Conservation (phyloP, 1,140 invertebrate genomes). For the Drosophila navojoa region DNA sequence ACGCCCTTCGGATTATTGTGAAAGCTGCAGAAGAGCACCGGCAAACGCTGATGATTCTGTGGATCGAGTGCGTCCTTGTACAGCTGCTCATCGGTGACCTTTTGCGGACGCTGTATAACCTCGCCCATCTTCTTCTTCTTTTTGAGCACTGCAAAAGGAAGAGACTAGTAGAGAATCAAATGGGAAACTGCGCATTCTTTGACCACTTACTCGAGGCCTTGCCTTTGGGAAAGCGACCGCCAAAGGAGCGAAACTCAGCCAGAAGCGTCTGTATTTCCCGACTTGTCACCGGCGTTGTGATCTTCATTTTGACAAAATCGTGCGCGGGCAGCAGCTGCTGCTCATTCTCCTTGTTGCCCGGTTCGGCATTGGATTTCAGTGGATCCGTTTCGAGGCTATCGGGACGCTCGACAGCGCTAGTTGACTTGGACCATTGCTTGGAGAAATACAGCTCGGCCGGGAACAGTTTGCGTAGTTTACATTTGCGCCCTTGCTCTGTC, state of each 20-base stretch:
- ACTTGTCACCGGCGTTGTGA: constrained; percentile 87
- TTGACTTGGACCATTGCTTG: constrained; percentile 83
- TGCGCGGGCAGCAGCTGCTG: constrained; percentile 85
- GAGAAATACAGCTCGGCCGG: constrained; percentile 92
- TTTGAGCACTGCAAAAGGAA: constrained; percentile 52
- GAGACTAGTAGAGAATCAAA: background rate
- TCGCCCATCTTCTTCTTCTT: constrained; percentile 54
- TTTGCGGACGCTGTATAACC: constrained; percentile 61
- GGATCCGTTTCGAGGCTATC: constrained; percentile 50
- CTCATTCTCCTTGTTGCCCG: constrained; percentile 55
- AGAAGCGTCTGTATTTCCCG: constrained; percentile 89
- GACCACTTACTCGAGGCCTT: constrained; percentile 61
- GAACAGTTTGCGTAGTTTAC: constrained; percentile 90
- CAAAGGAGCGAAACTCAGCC: constrained; percentile 94
- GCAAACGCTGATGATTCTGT: constrained; percentile 93
- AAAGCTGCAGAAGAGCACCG: constrained; percentile 96
- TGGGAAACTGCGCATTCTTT: background rate
- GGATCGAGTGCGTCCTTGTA: constrained; percentile 92
- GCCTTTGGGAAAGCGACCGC: constrained; percentile 87
- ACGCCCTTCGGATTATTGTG: constrained; percentile 85
- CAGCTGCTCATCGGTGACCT: constrained; percentile 63
- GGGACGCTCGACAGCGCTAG: constrained; percentile 42
- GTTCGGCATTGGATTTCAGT: constrained; percentile 21
- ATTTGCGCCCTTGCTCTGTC: constrained; percentile 91
- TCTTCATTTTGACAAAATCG: constrained; percentile 89